phyloP scores from a whole-genome alignment of 2,888 invertebrate species.

The Dynastes grantii region DNA sequence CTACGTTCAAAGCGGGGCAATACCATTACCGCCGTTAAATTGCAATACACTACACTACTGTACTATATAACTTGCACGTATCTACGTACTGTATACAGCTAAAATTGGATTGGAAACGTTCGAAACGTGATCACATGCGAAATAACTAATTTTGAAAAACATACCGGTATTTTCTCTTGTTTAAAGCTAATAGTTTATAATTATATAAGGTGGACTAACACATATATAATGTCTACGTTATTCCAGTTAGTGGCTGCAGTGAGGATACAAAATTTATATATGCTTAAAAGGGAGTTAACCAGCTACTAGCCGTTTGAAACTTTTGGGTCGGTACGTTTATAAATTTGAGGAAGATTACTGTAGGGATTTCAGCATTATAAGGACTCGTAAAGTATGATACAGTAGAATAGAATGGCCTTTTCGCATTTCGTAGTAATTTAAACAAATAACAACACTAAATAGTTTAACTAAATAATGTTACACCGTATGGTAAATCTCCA shows the following conservation, averaged over 20 bases:
- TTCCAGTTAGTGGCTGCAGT: neutral
- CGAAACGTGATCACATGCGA: too few species aligned
- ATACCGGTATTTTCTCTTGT: too few species aligned
- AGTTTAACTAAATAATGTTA: too few species aligned
- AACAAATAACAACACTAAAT: too few species aligned
- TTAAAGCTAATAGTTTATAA: too few species aligned
- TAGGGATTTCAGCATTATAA: too few species aligned
- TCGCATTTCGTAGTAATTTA: too few species aligned
- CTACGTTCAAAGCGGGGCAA: constrained; percentile 3
- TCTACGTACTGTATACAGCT: neutral
- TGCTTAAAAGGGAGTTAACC: constrained; percentile 15
- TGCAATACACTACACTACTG: neutral
- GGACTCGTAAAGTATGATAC: too few species aligned
- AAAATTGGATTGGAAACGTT: neutral
- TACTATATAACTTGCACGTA: neutral
- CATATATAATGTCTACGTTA: neutral
- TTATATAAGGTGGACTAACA: neutral
- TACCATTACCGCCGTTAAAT: constrained; percentile 2
- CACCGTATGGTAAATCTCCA: too few species aligned
- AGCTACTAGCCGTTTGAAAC: neutral
- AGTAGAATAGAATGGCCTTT: too few species aligned
- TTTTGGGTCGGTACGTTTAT: constrained; percentile 25
- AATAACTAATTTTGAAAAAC: too few species aligned
- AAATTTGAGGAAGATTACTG: constrained; percentile 30
- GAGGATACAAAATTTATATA: constrained; percentile 13